Evolutionary conservation across 2,797 vertebrate species (phyloP).

Genomic region (Echeneis naucrates): DNA sequence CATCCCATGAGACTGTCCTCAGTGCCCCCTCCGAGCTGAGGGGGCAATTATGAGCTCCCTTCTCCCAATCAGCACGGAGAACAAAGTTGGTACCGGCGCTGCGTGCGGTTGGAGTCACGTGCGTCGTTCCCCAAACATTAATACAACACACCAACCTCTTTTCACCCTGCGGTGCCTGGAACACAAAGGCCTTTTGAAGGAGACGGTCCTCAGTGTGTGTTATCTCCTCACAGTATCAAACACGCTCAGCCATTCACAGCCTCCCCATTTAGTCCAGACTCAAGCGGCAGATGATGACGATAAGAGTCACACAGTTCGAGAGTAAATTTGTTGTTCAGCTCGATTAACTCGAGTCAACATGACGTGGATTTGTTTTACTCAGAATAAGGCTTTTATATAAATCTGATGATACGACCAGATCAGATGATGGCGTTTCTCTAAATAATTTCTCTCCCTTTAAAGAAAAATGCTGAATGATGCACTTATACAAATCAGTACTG

Average conservation of each 20-base stretch:
- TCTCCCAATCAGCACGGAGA: constrained; percentile 55
- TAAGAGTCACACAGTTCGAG: constrained; percentile 16
- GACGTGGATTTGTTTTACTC: background rate
- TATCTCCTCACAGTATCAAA: constrained; percentile 44
- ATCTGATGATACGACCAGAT: constrained; percentile 31
- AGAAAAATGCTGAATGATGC: background rate
- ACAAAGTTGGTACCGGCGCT: constrained; percentile 56
- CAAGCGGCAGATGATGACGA: constrained; percentile 32
- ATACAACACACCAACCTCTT: constrained; percentile 31
- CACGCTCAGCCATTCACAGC: constrained; percentile 1
- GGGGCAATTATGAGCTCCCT: constrained; percentile 57
- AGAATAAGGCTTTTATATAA: constrained; percentile 26
- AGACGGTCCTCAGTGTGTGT: constrained; percentile 27
- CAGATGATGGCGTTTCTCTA: constrained; percentile 27
- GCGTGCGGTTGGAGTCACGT: constrained; percentile 57
- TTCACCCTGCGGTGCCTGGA: constrained; percentile 30
- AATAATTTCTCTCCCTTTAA: background rate
- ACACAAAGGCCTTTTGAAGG: constrained; percentile 55
- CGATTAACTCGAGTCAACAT: background rate
- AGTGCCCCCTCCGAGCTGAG: constrained; percentile 54
- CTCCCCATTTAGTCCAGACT: constrained; percentile 38
- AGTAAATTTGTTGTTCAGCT: constrained; percentile 34
- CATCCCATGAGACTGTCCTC: constrained; percentile 60
- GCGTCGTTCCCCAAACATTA: constrained; percentile 55
- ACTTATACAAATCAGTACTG: no score